Percentiles rank a stretch among this genome's conserved stretches.
These are phyloP conservation scores for Tenthredo livida DNA, from an alignment of 2,888 invertebrate species.

Conservation along the genomic window DNA sequence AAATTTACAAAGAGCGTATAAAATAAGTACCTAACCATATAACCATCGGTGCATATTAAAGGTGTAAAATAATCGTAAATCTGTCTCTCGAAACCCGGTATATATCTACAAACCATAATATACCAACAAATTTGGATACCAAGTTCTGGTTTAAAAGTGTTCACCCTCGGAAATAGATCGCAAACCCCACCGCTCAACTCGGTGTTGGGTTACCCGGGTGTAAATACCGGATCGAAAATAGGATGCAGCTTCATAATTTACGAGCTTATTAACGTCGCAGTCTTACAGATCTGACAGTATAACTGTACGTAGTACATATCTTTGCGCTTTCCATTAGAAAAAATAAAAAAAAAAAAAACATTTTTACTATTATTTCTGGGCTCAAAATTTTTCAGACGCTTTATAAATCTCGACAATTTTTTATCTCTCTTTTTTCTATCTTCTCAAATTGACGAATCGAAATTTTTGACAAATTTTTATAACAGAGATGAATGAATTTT, in stretches of 20 bases:
- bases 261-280: constrained; percentile 10
- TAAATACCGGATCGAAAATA: constrained; percentile 62
- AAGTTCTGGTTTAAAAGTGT: constrained; percentile 60
- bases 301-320: not conserved
- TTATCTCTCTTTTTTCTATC: not conserved
- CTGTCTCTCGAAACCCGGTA: constrained; percentile 2
- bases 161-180: constrained; percentile 65
- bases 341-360: not conserved
- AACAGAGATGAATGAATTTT: not conserved
- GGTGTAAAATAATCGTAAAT: constrained; percentile 32
- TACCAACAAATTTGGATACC: constrained; percentile 13
- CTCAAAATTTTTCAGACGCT: not conserved
- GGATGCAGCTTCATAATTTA: constrained; percentile 57
- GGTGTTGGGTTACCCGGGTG: constrained; percentile 61
- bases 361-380: not conserved
- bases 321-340: not conserved
- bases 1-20: not conserved
- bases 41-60: not conserved
- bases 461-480: no score
- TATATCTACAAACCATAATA: constrained; percentile 20
- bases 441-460: not conserved
- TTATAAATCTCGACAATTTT: not conserved
- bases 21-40: not conserved
- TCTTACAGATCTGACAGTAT: not conserved
- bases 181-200: not conserved